Percentiles rank a stretch among this genome's conserved stretches.
These are phyloP conservation scores for Poeciliopsis infans DNA, from an alignment of 2,797 vertebrate genomes.

Conservation along the genomic window DNA sequence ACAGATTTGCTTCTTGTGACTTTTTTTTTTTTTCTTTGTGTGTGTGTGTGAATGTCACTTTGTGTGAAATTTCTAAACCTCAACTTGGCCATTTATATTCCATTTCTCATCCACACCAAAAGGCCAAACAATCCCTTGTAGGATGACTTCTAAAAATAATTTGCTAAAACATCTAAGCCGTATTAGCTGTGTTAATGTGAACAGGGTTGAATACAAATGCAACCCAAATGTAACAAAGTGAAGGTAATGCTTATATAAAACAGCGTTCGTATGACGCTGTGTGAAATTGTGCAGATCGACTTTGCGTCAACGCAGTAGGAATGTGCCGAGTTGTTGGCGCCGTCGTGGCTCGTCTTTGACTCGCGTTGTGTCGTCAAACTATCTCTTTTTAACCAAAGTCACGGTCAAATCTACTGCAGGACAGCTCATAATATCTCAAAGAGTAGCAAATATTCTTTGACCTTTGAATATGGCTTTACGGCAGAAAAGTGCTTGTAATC, in stretches of 20 bases:
- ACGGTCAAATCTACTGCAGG: background rate
- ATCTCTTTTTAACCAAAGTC: background rate
- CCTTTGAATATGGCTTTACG: background rate
- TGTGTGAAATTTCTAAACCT: constrained; percentile 1
- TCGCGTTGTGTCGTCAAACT: background rate
- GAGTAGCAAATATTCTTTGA: background rate
- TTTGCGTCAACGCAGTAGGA: background rate
- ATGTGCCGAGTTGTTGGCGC: background rate
- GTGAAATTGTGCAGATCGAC: background rate
- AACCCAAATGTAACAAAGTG: background rate
- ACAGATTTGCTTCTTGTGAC: background rate
- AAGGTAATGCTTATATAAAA: background rate
- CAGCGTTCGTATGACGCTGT: background rate
- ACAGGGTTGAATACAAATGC: background rate
- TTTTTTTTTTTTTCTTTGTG: background rate
- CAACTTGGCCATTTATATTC: background rate
- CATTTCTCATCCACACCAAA: background rate
- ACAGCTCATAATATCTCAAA: background rate
- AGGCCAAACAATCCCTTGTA: background rate
- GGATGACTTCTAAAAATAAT: background rate
- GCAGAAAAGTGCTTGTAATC: background rate
- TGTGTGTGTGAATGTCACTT: background rate
- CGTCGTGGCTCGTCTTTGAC: background rate
- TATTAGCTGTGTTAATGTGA: background rate
- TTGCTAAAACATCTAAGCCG: background rate